Conservation (phyloP, 2,113 vertebrate genomes). For the Dipodomys spectabilis region DNA sequence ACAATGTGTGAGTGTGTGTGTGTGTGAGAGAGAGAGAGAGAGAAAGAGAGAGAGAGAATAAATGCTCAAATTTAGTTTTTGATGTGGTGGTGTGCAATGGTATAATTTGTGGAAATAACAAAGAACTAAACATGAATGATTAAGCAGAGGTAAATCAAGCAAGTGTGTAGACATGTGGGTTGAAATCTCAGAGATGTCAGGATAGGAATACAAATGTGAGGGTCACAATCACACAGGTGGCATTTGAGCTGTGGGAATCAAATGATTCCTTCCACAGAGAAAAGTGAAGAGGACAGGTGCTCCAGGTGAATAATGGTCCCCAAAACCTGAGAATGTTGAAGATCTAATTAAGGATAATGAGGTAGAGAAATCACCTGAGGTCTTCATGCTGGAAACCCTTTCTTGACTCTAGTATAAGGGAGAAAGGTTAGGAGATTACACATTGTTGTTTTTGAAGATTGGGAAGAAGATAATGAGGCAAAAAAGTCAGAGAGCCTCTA, state of each 20-base stretch:
- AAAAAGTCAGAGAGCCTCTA: background rate
- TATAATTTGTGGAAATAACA: background rate
- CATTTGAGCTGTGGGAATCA: background rate
- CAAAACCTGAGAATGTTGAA: background rate
- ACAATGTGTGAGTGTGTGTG: background rate
- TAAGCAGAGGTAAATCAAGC: background rate
- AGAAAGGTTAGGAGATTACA: background rate
- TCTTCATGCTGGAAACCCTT: background rate
- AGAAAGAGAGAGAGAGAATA: background rate
- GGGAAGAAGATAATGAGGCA: background rate
- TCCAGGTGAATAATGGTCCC: background rate
- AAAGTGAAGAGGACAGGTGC: background rate
- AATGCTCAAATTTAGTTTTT: background rate
- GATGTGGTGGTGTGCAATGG: background rate
- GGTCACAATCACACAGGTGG: background rate
- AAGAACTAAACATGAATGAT: background rate
- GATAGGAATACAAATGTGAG: background rate
- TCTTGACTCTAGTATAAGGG: background rate
- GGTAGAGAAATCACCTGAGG: background rate
- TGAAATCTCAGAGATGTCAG: slow-evolving; percentile 19
- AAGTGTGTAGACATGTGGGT: background rate
- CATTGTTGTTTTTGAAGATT: too few relatives aligned
- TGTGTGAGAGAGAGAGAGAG: background rate
- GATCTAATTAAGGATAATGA: too few relatives aligned
- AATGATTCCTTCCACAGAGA: background rate